phyloP scores from a whole-genome alignment of 2,113 vertebrate genomes.

The Bettongia penicillata region DNA sequence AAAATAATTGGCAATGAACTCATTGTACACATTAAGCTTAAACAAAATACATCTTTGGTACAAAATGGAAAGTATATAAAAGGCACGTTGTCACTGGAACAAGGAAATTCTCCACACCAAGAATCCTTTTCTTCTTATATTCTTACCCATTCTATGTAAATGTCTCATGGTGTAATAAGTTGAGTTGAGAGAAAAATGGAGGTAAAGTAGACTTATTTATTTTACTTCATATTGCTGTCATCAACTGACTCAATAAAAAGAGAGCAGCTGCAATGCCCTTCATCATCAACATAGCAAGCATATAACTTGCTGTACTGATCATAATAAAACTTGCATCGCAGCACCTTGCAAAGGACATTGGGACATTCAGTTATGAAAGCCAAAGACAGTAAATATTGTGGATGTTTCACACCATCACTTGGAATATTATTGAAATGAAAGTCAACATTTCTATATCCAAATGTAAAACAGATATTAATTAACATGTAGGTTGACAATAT shows the following conservation, averaged over 20 bases:
- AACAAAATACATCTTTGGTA: conserved; percentile 1
- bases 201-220: background rate
- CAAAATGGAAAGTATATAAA: conserved; percentile 6
- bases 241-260: conserved; percentile 17
- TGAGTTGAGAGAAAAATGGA: background rate
- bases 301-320: background rate
- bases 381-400: conserved; percentile 16
- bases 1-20: conserved; percentile 20
- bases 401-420: conserved; percentile 13
- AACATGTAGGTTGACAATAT: conserved; percentile 1
- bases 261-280: background rate
- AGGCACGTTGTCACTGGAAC: background rate
- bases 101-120: background rate
- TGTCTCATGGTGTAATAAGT: background rate
- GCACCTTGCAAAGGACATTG: conserved; percentile 31
- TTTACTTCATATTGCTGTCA: background rate
- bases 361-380: conserved; percentile 38
- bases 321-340: background rate
- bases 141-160: background rate
- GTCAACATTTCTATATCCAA: background rate
- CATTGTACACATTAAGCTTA: background rate
- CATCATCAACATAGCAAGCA: background rate
- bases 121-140: background rate
- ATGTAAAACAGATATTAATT: conserved; percentile 30
- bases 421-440: conserved; percentile 11